Conservation (phyloP, 1,140 invertebrate genomes). For the Metaphire vulgaris region DNA sequence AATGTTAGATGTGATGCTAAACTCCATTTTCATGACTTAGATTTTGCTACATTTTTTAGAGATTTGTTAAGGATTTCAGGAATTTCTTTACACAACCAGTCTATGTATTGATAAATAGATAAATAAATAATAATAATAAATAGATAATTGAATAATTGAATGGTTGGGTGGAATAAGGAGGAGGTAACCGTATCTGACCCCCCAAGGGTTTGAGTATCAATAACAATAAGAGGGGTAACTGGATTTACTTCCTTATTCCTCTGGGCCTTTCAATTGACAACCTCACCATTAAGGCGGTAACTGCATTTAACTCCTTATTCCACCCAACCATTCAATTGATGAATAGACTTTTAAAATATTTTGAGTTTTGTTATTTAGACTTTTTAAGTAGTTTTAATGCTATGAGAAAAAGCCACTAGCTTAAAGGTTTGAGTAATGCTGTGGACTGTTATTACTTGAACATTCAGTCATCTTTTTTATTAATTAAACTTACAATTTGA, state of each 20-base stretch:
- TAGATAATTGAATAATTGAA: background rate
- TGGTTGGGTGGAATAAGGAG: too few relatives aligned
- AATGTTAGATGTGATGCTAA: too few relatives aligned
- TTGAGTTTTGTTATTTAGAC: background rate
- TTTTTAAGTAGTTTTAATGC: background rate
- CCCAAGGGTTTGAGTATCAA: too few relatives aligned
- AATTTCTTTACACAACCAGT: background rate
- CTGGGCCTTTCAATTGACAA: too few relatives aligned
- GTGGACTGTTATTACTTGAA: background rate
- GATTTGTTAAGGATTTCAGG: background rate
- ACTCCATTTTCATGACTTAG: background rate
- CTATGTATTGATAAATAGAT: background rate
- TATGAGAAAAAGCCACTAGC: slow-evolving; percentile 8
- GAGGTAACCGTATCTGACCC: too few relatives aligned
- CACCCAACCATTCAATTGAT: too few relatives aligned
- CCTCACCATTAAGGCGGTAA: too few relatives aligned
- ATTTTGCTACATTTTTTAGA: background rate
- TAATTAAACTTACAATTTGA: background rate
- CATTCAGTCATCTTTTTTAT: background rate
- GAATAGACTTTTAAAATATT: background rate
- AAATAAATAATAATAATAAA: background rate
- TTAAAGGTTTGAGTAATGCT: slow-evolving; percentile 5
- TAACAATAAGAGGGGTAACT: too few relatives aligned
- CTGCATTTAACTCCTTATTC: too few relatives aligned
- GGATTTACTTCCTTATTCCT: too few relatives aligned